Evolutionary conservation across 1,140 invertebrate species (phyloP).

Genomic region (Bombus waltoni): DNA sequence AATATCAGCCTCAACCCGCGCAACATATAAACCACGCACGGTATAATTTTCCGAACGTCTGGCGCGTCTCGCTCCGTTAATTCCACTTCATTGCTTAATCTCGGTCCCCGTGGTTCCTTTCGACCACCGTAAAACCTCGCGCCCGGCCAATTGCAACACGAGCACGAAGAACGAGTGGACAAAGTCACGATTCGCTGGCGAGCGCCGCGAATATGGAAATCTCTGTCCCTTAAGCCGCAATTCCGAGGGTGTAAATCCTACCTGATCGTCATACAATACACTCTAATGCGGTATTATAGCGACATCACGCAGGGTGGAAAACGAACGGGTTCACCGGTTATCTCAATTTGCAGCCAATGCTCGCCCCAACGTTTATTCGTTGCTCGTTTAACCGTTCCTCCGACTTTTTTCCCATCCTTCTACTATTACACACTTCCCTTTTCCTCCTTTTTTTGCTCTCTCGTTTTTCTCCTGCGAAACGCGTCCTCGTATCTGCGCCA

Average conservation of each 20-base stretch:
- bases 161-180: neutral
- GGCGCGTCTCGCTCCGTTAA: neutral
- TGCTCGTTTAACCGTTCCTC: neutral
- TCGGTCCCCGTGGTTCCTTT: neutral
- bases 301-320: neutral
- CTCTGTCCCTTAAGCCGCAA: conserved; percentile 56
- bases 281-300: conserved; percentile 62
- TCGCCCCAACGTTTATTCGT: conserved; percentile 27
- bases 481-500: too few relatives aligned
- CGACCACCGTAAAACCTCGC: neutral
- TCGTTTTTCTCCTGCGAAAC: neutral
- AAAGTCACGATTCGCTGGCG: conserved; percentile 8
- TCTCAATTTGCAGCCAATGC: conserved; percentile 67
- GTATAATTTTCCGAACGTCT: neutral
- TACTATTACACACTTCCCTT: neutral
- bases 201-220: conserved; percentile 55
- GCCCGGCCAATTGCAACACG: neutral
- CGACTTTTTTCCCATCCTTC: neutral
- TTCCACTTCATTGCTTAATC: conserved; percentile 2
- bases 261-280: conserved; percentile 55
- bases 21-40: neutral
- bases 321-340: conserved; percentile 48
- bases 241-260: conserved; percentile 62
- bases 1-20: neutral
- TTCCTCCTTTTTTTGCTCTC: too few relatives aligned